Conservation (phyloP, 2,888 invertebrate genomes). For the Acronicta alni region DNA sequence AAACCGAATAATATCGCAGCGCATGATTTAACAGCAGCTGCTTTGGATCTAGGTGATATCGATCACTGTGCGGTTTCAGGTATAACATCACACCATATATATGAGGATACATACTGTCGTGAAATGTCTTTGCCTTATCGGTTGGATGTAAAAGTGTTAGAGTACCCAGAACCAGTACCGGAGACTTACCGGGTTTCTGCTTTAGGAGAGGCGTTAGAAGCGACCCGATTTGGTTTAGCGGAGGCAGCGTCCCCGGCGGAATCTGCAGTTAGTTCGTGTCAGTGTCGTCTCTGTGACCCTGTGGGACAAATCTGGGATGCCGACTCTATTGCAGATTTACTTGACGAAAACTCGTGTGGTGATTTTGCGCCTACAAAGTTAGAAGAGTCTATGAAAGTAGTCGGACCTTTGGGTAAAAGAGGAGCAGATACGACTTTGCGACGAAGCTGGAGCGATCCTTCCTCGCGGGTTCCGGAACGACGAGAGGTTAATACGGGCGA, state of each 20-base stretch:
- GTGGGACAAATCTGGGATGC: slow-evolving; percentile 93
- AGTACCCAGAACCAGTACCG: slow-evolving; percentile 78
- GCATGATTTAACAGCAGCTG: slow-evolving; percentile 79
- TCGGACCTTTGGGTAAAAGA: slow-evolving; percentile 80
- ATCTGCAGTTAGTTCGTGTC: slow-evolving; percentile 89
- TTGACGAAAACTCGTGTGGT: slow-evolving; percentile 84
- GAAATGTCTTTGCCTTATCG: slow-evolving; percentile 87
- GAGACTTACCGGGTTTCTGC: slow-evolving; percentile 86
- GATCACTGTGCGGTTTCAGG: slow-evolving; percentile 83
- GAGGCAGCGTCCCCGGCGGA: slow-evolving; percentile 84
- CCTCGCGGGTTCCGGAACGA: slow-evolving; percentile 82
- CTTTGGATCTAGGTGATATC: slow-evolving; percentile 82
- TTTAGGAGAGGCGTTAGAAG: slow-evolving; percentile 87
- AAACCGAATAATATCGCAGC: slow-evolving; percentile 90
- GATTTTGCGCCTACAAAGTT: slow-evolving; percentile 86
- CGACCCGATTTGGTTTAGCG: slow-evolving; percentile 81
- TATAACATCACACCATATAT: slow-evolving; percentile 77
- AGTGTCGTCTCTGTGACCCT: slow-evolving; percentile 94
- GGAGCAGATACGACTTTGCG: slow-evolving; percentile 84
- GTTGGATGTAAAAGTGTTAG: slow-evolving; percentile 82
- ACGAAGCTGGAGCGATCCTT: slow-evolving; percentile 91
- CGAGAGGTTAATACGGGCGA: slow-evolving; percentile 76
- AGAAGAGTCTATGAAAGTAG: slow-evolving; percentile 87
- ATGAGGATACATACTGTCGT: slow-evolving; percentile 85
- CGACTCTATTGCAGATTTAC: slow-evolving; percentile 88